phyloP scores from a whole-genome alignment of 1,140 invertebrate species.

The Hestina assimilis region DNA sequence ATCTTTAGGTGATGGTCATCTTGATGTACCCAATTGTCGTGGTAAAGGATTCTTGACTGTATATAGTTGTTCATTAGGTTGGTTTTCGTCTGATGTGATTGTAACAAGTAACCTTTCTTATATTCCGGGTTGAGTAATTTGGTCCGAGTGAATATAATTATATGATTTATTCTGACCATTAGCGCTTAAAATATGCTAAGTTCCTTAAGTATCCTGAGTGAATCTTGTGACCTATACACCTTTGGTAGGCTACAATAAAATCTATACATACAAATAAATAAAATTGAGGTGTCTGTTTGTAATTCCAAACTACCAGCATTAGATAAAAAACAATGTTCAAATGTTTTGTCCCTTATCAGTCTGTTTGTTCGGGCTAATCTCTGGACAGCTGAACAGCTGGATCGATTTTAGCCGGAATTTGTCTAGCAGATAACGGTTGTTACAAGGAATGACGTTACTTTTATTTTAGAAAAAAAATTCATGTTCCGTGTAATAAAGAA shows the following conservation, averaged over 20 bases:
- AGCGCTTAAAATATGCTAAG: constrained; percentile 3
- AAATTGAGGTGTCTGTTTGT: not conserved
- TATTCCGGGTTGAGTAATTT: constrained; percentile 17
- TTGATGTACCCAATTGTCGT: not conserved
- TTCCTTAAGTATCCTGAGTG: constrained; percentile 1
- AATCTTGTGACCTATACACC: constrained; percentile 2
- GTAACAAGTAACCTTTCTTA: constrained; percentile 16
- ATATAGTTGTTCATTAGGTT: not conserved
- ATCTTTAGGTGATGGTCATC: not conserved
- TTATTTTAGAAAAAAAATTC: too few species aligned
- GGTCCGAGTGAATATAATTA: constrained; percentile 1
- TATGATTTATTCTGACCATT: constrained; percentile 17
- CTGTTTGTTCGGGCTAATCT: too few species aligned
- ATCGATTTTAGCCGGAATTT: too few species aligned
- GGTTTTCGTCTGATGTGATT: not conserved
- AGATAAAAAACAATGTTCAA: too few species aligned
- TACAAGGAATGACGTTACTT: too few species aligned
- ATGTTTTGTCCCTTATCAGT: too few species aligned
- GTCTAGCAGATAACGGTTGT: too few species aligned
- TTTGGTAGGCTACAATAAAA: not conserved
- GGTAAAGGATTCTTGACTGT: not conserved
- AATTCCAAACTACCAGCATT: too few species aligned
- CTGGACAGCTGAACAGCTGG: too few species aligned
- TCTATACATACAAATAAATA: not conserved
- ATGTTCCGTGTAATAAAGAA: too few species aligned